These are phyloP conservation scores for Digitonthophagus gazella DNA, from an alignment of 2,888 invertebrate genomes.

Conservation along the genomic window DNA sequence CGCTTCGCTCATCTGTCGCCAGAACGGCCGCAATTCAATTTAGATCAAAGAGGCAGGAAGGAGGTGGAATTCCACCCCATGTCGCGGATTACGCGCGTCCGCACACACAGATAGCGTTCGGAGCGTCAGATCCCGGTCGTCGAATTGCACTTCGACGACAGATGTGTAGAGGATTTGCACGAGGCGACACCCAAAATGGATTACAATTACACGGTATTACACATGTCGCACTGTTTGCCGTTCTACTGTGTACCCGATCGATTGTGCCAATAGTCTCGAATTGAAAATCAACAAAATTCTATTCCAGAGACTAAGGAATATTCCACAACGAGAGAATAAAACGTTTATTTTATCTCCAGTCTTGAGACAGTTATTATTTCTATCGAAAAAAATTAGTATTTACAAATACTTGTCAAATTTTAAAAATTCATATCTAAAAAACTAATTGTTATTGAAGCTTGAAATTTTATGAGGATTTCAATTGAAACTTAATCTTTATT, in stretches of 20 bases:
- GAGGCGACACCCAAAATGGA: constrained; percentile 41
- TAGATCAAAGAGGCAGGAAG: not conserved
- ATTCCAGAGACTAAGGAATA: not conserved
- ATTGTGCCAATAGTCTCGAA: not conserved
- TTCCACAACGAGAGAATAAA: too few relatives aligned
- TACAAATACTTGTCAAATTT: too few relatives aligned
- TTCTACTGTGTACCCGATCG: not conserved
- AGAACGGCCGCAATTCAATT: not conserved
- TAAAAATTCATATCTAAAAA: too few relatives aligned
- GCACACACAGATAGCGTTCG: not conserved
- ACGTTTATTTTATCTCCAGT: too few relatives aligned
- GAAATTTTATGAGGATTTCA: too few relatives aligned
- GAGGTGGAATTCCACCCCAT: not conserved
- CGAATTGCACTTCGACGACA: constrained; percentile 34
- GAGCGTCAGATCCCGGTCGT: not conserved
- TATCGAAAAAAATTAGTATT: too few relatives aligned
- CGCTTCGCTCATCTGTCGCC: not conserved
- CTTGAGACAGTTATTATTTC: too few relatives aligned
- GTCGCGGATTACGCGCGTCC: not conserved
- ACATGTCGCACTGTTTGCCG: constrained; percentile 39
- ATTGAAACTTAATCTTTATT: too few relatives aligned
- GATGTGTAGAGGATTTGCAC: constrained; percentile 49
- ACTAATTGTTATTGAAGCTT: too few relatives aligned
- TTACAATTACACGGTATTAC: constrained; percentile 51
- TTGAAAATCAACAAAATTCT: not conserved